Evolutionary conservation across 2,797 vertebrate species (phyloP).

Genomic region (Chaenodraco wilsoni): DNA sequence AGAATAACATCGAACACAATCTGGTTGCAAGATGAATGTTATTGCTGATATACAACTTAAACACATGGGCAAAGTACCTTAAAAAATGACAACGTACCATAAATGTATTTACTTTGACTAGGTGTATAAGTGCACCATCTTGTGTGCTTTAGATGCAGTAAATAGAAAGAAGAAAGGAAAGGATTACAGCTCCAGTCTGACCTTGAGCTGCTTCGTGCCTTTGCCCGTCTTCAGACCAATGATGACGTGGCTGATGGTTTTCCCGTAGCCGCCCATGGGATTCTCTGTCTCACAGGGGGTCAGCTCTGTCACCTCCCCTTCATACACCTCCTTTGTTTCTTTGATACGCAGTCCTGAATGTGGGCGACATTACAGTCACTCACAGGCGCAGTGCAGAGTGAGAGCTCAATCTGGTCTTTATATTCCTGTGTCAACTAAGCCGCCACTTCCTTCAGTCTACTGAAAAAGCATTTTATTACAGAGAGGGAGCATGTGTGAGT

Average conservation of each 20-base stretch:
- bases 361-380: slow-evolving; percentile 26
- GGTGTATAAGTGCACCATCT: not conserved
- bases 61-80: not conserved
- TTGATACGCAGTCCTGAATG: slow-evolving; percentile 94
- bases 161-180: not conserved
- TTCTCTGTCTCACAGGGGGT: slow-evolving; percentile 99
- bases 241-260: slow-evolving; percentile 98
- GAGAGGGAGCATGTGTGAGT: slow-evolving; percentile 27
- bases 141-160: not conserved
- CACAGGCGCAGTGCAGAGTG: slow-evolving; percentile 24
- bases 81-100: not conserved
- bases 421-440: slow-evolving; percentile 31
- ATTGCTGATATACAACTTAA: not conserved
- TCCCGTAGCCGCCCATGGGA: slow-evolving; percentile 98
- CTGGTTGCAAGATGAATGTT: not conserved
- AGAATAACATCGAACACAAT: not conserved
- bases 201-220: slow-evolving; percentile 98
- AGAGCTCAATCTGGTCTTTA: slow-evolving; percentile 55
- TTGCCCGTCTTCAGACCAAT: slow-evolving; percentile 98
- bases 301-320: slow-evolving; percentile 98
- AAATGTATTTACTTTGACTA: not conserved
- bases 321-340: slow-evolving; percentile 99
- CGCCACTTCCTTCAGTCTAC: slow-evolving; percentile 29
- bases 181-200: slow-evolving; percentile 58
- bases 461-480: slow-evolving; percentile 45